Percentiles rank a stretch among this genome's conserved stretches.
phyloP scores from a whole-genome alignment of 2,888 invertebrate genomes.

The Nephrocerus scutellatus region DNA sequence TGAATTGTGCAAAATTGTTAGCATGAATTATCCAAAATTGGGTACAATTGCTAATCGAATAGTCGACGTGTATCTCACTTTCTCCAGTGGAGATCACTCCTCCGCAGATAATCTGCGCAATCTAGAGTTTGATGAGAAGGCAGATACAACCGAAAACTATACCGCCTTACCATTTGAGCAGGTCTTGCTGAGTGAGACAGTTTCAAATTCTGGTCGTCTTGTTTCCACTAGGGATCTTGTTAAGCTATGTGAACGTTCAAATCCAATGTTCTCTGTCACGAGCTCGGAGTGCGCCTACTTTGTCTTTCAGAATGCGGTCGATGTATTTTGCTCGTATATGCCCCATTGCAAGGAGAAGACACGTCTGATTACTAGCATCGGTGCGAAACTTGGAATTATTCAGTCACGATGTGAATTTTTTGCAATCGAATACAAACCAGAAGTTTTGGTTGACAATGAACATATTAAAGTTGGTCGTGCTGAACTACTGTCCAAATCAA shows the following conservation, averaged over 20 bases:
- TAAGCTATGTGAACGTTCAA: slow-evolving; percentile 81
- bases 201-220: slow-evolving; percentile 52
- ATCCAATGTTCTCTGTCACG: slow-evolving; percentile 64
- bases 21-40: slow-evolving; percentile 61
- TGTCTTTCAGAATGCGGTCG: slow-evolving; percentile 77
- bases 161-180: slow-evolving; percentile 38
- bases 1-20: slow-evolving; percentile 69
- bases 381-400: slow-evolving; percentile 72
- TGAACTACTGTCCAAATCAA: slow-evolving; percentile 45
- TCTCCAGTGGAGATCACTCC: slow-evolving; percentile 65
- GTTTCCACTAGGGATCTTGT: slow-evolving; percentile 83
- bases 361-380: slow-evolving; percentile 65
- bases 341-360: slow-evolving; percentile 59
- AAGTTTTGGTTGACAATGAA: slow-evolving; percentile 52
- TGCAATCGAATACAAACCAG: slow-evolving; percentile 71
- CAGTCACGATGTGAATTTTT: slow-evolving; percentile 76
- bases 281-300: slow-evolving; percentile 51
- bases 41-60: slow-evolving; percentile 68
- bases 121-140: slow-evolving; percentile 42
- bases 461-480: slow-evolving; percentile 68
- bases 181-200: slow-evolving; percentile 25
- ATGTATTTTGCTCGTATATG: slow-evolving; percentile 81
- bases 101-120: slow-evolving; percentile 37
- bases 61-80: slow-evolving; percentile 74
- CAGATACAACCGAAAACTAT: slow-evolving; percentile 34